Base-by-base conservation (phyloP, 1,140 invertebrate genomes). In the Drosophila persimilis region DNA sequence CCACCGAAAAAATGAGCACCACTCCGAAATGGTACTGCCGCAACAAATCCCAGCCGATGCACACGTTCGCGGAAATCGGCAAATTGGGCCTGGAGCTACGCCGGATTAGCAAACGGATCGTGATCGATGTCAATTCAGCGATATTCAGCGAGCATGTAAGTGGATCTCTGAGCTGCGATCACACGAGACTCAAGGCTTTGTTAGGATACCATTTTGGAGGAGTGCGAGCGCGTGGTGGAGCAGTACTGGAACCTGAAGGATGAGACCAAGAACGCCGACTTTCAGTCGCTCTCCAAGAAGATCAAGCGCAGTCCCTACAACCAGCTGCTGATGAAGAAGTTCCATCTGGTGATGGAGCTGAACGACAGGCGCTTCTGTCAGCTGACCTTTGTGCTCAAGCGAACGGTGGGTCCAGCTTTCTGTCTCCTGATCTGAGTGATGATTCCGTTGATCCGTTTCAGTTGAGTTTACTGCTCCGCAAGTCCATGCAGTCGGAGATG, bases 21-120 rank as follows among this genome's bases (percentile, higher is more conserved):
- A 90, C 89, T 55, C 89, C 89, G 63, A 90, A 90, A 71, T 90
- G 89, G 89, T 90, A 90, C 84, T 90, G 89, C 85, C 89, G 89
- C 70, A 90, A 90, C 74, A 90, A 90, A 90, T 90, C 89, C 61
- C 88, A 90, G 78, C 89, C 88, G 53, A 89, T 90, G 80, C 88
- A 90, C 73, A 90, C 89, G 64, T 90, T 90, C 71, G 77, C 80
- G 72, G 89, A 90, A 81, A 89, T 90, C 54, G 77, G 72, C 22
- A 90, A 89, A 66, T 64, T 90, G 60, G 89, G 89, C 51, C 67
- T 89, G 62, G 89, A 90, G 53, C 54, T 90, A 52, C 75, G 89
- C 9, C 83, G 80, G 51, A 89, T 90, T 46, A 90, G 84, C 43
- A 90, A 90, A 50, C 74, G 89, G 11, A 86, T 90, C 52, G 78